Conservation (phyloP, 1,140 invertebrate species). For the Saxidomus purpurata region DNA sequence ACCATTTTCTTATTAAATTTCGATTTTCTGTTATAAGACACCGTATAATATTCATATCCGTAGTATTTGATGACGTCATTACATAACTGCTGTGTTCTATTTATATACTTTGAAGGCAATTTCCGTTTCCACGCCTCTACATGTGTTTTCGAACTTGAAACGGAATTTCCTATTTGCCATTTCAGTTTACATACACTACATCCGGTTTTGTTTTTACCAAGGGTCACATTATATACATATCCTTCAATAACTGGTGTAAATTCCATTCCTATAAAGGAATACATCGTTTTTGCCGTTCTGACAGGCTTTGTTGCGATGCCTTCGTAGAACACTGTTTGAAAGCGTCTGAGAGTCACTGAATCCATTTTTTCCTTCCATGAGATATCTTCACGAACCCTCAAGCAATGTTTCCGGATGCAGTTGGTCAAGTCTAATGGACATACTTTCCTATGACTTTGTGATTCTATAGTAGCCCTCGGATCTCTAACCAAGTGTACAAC, state of each 20-base stretch:
- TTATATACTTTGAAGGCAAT: background rate
- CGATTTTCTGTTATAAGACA: background rate
- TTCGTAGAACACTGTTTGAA: conserved; percentile 30
- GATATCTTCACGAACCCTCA: background rate
- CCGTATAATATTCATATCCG: conserved; percentile 36
- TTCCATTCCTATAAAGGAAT: conserved; percentile 14
- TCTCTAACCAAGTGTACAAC: conserved; percentile 38
- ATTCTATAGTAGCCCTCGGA: conserved; percentile 30
- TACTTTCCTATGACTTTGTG: background rate
- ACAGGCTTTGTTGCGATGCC: conserved; percentile 12
- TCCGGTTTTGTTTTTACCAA: background rate
- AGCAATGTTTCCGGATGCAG: background rate
- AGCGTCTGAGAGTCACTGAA: background rate
- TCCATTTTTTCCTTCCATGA: background rate
- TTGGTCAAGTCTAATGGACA: background rate
- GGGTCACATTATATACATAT: conserved; percentile 7
- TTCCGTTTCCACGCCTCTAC: conserved; percentile 18
- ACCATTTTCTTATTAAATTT: background rate
- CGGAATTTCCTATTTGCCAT: conserved; percentile 30
- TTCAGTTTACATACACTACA: background rate
- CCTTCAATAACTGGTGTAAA: background rate
- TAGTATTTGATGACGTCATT: background rate
- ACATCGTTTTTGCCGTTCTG: conserved; percentile 21
- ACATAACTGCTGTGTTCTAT: conserved; percentile 7
- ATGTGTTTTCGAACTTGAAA: background rate